Percentiles rank a stretch among this genome's conserved stretches.
These are phyloP conservation scores for Eurystomus glaucurus DNA, from an alignment of 2,797 vertebrate species.

Conservation along the genomic window DNA sequence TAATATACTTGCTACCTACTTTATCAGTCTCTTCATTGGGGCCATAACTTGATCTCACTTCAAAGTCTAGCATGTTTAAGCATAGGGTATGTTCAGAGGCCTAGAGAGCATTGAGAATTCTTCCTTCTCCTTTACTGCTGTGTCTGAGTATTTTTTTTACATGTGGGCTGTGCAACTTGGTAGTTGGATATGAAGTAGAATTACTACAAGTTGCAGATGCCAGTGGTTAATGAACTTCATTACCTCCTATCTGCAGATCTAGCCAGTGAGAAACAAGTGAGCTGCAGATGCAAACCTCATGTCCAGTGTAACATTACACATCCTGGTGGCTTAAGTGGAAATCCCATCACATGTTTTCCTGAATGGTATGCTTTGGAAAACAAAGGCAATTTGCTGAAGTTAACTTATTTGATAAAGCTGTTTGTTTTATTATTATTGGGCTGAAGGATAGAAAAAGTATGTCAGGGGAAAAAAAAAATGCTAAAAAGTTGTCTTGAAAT, in stretches of 20 bases:
- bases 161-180: not conserved
- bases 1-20: not conserved
- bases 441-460: not conserved
- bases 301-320: not conserved
- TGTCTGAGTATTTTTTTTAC: not conserved
- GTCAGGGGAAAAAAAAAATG: not conserved
- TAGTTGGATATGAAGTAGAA: not conserved
- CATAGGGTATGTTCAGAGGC: not conserved
- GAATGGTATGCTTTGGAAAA: not conserved
- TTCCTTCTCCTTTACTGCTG: not conserved
- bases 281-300: not conserved
- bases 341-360: not conserved
- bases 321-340: not conserved
- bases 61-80: not conserved
- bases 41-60: not conserved
- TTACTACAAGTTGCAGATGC: not conserved
- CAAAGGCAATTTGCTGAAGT: not conserved
- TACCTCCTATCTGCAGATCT: not conserved
- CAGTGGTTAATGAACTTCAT: not conserved
- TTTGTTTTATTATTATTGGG: not conserved
- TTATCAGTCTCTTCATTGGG: not conserved
- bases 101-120: not conserved
- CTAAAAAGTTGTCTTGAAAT: not conserved
- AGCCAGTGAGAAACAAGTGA: not conserved
- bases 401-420: not conserved